Evolutionary conservation across 2,113 vertebrate genomes (phyloP), one percentile per base, ranked within the genome.

Genomic region (Donacobius atricapilla): DNA sequence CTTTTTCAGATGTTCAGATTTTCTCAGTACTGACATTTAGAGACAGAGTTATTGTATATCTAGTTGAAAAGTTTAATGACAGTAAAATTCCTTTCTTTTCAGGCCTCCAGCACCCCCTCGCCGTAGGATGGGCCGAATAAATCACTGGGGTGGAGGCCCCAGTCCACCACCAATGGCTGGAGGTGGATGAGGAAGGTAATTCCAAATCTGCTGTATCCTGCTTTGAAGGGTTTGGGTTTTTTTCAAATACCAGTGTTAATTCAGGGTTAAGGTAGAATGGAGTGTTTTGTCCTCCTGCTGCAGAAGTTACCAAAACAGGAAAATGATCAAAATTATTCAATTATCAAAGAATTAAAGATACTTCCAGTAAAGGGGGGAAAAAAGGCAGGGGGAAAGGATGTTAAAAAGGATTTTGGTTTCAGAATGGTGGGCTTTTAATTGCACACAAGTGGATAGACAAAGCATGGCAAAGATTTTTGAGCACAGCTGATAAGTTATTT

Each of bases 121-220:
- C 7, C 98, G 99, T 56, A 98, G 98, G 84, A 99, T 99, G 98
- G 99, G 99, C 78, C 98, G 98, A 94, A 98, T 99, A 98, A 98
- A 96, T 93, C 98, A 99, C 27, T 98, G 98, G 78, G 98, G 69
- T 33, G 98, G 96, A n/a, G 99, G 99, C 27, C 99, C 99, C 35
- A 98, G 47, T 80, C 97, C 99, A 83, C 99, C 99, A 90, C 99
- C 99, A 50, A 99, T 99, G 99, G 99, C 98, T 61, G 99, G 99
- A 91, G 99, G 99, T 94, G 99, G 99, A 99, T 99, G 99, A 99
- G 99, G 99, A 99, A 99, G 99, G 99, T 99, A 97, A 98, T 65
- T 75, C 70, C 44, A 48, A 48, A 83, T 71, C 45, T 96, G 24
- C 63, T 93, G 14, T 57, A 60, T 53, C 82, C 53, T 79, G 20